Evolutionary conservation across 2,797 vertebrate species (phyloP).

Genomic region (Hoplostethus atlanticus): DNA sequence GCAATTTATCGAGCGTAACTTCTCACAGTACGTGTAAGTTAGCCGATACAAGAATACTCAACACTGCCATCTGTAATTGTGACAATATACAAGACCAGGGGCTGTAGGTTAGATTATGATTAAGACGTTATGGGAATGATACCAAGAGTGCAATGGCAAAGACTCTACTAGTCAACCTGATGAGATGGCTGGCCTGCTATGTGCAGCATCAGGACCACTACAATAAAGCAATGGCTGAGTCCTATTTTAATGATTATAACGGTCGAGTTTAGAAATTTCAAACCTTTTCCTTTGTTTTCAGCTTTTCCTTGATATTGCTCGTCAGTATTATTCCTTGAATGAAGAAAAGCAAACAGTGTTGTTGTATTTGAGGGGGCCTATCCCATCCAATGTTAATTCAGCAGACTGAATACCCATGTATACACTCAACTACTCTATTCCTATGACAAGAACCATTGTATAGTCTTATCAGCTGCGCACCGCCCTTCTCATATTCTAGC

Average conservation of each 20-base stretch:
- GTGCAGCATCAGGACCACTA: not conserved
- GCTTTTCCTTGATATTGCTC: not conserved
- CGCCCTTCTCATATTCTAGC: slow-evolving; percentile 39
- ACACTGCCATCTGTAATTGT: not conserved
- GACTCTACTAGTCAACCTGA: not conserved
- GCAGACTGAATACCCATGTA: not conserved
- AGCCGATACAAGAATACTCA: not conserved
- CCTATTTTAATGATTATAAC: not conserved
- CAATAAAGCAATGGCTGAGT: not conserved
- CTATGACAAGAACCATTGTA: slow-evolving; percentile 24
- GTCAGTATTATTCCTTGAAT: not conserved
- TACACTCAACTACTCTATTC: not conserved
- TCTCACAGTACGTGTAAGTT: not conserved
- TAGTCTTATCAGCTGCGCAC: slow-evolving; percentile 12
- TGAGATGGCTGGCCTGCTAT: not conserved
- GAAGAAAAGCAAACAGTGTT: not conserved
- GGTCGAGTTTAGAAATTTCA: not conserved
- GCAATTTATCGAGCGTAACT: not conserved
- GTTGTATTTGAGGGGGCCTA: not conserved
- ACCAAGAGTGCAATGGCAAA: not conserved
- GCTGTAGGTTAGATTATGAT: not conserved
- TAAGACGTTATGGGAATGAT: not conserved
- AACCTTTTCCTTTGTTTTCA: no score
- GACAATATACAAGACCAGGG: not conserved
- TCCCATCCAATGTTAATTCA: slow-evolving; percentile 12